phyloP scores from a whole-genome alignment of 2,113 vertebrate species.

The Gallinago media region DNA sequence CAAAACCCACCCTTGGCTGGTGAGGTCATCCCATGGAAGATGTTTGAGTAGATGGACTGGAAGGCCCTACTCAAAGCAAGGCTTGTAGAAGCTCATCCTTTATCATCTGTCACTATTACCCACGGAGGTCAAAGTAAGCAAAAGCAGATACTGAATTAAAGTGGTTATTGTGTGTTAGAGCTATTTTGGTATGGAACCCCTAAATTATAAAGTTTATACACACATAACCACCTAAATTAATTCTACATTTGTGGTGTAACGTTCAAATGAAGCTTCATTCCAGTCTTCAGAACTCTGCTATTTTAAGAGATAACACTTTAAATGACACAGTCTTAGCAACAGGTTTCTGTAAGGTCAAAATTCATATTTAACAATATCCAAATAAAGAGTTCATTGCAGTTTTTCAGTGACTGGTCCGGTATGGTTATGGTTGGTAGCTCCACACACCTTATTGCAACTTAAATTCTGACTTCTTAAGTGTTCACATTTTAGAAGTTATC shows the following conservation, averaged over 20 bases:
- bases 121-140: neutral
- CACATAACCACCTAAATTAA: neutral
- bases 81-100: neutral
- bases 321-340: neutral
- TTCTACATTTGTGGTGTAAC: neutral
- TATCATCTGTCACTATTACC: neutral
- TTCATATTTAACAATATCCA: neutral
- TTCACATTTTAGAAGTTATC: neutral
- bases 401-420: neutral
- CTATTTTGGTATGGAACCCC: neutral
- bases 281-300: neutral
- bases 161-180: neutral
- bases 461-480: neutral
- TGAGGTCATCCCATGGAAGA: accelerated
- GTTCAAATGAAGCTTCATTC: neutral
- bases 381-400: neutral
- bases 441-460: neutral
- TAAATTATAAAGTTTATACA: neutral
- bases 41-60: accelerated
- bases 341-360: neutral
- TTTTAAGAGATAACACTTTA: neutral
- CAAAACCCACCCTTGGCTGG: neutral
- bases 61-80: neutral
- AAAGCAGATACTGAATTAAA: neutral
- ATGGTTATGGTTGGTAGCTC: neutral